Evolutionary conservation across 2,888 invertebrate species (phyloP).

Genomic region (Pomacea canaliculata): DNA sequence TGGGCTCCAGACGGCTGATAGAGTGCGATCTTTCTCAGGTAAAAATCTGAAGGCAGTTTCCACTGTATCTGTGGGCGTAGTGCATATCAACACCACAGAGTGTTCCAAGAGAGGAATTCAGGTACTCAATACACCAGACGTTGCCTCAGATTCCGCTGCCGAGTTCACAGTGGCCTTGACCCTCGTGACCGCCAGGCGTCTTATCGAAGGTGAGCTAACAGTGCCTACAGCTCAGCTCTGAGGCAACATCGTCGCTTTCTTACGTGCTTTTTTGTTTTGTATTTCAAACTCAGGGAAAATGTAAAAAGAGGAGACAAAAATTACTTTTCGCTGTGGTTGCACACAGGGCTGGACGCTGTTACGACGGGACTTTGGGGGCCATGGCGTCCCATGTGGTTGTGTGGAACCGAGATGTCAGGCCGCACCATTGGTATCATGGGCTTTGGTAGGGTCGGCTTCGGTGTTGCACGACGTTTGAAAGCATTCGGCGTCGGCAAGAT

Average conservation of each 20-base stretch:
- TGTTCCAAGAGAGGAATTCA: constrained; percentile 79
- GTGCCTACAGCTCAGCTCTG: no score
- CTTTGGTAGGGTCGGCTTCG: constrained; percentile 73
- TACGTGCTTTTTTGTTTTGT: no score
- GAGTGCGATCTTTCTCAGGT: constrained; percentile 71
- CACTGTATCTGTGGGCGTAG: constrained; percentile 91
- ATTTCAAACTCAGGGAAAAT: no score
- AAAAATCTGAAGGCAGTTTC: constrained; percentile 83
- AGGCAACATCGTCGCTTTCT: no score
- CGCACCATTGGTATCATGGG: constrained; percentile 77
- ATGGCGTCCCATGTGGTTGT: constrained; percentile 92
- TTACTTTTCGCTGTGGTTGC: no score
- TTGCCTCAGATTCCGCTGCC: constrained; percentile 83
- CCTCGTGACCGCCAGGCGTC: constrained; percentile 83
- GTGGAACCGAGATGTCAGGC: constrained; percentile 84
- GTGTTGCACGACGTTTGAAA: constrained; percentile 82
- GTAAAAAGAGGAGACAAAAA: no score
- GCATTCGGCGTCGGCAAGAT: constrained; percentile 81
- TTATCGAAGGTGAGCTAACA: constrained; percentile 45
- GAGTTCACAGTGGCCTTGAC: constrained; percentile 88
- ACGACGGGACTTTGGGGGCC: constrained; percentile 84
- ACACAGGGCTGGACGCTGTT: constrained; percentile 59
- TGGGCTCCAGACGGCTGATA: no score
- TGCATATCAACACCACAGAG: constrained; percentile 85
- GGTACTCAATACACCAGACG: constrained; percentile 90